phyloP scores from a whole-genome alignment of 2,113 vertebrate species.

The Sialia sialis region DNA sequence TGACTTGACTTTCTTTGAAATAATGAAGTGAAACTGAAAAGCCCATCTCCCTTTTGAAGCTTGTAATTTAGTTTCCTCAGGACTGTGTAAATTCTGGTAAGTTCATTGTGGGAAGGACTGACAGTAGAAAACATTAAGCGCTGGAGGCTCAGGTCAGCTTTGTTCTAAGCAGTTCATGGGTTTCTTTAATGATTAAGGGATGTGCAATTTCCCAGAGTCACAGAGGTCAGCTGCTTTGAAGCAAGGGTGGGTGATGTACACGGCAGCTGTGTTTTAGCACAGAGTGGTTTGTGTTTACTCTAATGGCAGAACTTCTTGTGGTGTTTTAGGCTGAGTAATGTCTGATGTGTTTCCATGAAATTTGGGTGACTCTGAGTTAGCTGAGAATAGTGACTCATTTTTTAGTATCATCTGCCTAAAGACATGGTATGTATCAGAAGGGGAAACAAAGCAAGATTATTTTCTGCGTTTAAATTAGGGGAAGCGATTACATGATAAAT shows the following conservation, averaged over 20 bases:
- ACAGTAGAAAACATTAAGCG: background rate
- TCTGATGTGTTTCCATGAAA: background rate
- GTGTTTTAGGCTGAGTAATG: background rate
- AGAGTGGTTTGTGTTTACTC: background rate
- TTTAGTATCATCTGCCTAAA: background rate
- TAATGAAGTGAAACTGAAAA: background rate
- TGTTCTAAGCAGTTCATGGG: background rate
- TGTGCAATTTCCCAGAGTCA: background rate
- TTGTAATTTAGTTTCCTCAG: background rate
- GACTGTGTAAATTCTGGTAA: background rate
- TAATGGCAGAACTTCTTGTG: background rate
- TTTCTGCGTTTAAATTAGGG: background rate
- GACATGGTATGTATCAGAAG: background rate
- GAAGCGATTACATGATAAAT: background rate
- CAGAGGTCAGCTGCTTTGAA: conserved; percentile 28
- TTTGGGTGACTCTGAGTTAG: background rate
- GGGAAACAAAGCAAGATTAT: background rate
- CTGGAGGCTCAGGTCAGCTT: background rate
- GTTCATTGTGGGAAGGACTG: background rate
- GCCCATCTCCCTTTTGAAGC: background rate
- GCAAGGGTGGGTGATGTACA: background rate
- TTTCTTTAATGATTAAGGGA: background rate
- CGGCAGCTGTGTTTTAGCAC: background rate
- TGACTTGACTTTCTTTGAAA: background rate
- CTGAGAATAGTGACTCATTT: background rate